A percentile compares a stretch with the other conserved stretches of the same genome.
Conservation (phyloP, 2,888 invertebrate species). For the Torymus auratus region DNA sequence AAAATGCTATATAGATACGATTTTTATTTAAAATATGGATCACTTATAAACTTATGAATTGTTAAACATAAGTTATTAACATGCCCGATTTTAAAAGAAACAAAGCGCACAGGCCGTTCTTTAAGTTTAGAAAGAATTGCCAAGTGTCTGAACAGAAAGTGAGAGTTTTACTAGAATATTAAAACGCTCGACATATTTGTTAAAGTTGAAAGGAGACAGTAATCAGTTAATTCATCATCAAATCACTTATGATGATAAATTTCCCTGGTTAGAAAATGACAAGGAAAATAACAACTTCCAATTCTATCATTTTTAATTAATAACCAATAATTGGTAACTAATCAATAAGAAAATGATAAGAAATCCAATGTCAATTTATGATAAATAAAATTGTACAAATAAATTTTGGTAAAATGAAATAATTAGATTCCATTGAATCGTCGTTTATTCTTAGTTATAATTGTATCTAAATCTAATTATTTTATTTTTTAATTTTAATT, state of each 20-base stretch:
- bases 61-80: conserved; percentile 4
- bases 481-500: conserved; percentile 8
- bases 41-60: not conserved
- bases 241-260: conserved; percentile 24
- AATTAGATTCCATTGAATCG: not conserved
- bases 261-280: conserved; percentile 40
- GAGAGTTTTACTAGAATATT: conserved; percentile 32
- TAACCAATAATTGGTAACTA: not conserved
- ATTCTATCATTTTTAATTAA: not conserved
- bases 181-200: conserved; percentile 26
- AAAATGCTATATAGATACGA: not conserved
- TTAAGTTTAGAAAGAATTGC: conserved; percentile 23
- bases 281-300: not conserved
- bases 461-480: not conserved
- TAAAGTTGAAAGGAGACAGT: conserved; percentile 32
- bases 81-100: not conserved
- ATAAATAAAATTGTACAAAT: conserved; percentile 1
- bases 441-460: not conserved
- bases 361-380: not conserved
- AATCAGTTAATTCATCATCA: conserved; percentile 23
- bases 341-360: not conserved
- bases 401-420: conserved; percentile 6
- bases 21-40: not conserved
- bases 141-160: conserved; percentile 37
- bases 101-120: conserved; percentile 37